A percentile compares a stretch with the other conserved stretches of the same genome.
phyloP scores from a whole-genome alignment of 2,888 invertebrate genomes.

The Chydorus sphaericus region DNA sequence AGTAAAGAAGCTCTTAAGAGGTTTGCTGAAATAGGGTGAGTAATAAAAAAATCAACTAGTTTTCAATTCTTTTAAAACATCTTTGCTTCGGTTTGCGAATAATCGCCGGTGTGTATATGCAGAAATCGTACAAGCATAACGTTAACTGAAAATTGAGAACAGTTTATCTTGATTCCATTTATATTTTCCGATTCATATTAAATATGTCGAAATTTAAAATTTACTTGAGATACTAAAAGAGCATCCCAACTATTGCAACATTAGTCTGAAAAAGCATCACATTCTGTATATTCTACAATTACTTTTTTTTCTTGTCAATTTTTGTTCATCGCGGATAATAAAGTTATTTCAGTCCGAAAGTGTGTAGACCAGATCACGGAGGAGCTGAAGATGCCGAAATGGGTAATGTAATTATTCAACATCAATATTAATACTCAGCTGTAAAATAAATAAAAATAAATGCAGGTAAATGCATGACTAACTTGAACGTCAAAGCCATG shows the following conservation, averaged over 20 bases:
- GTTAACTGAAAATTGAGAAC: no score
- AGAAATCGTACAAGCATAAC: no score
- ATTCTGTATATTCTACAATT: no score
- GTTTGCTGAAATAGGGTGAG: conserved; percentile 60
- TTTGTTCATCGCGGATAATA: no score
- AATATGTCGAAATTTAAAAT: no score
- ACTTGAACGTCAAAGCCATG: conserved; percentile 68
- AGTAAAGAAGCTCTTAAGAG: conserved; percentile 63
- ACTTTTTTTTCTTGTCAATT: conserved; percentile 8
- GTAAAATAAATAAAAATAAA: background rate
- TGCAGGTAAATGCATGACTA: conserved; percentile 63
- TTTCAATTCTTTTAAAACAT: background rate
- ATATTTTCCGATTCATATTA: no score
- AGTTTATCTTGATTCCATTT: no score
- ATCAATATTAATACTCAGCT: background rate
- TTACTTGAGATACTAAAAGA: no score
- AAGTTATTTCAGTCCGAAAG: conserved; percentile 18
- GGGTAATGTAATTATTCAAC: conserved; percentile 35
- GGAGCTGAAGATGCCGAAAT: conserved; percentile 89
- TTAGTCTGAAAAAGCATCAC: no score
- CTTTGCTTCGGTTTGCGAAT: no score
- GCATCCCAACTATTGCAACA: no score
- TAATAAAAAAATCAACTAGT: conserved; percentile 37
- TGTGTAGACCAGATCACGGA: conserved; percentile 49
- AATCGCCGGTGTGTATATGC: no score